Evolutionary conservation across 2,888 invertebrate species (phyloP).

Genomic region (Drosophila atripex): DNA sequence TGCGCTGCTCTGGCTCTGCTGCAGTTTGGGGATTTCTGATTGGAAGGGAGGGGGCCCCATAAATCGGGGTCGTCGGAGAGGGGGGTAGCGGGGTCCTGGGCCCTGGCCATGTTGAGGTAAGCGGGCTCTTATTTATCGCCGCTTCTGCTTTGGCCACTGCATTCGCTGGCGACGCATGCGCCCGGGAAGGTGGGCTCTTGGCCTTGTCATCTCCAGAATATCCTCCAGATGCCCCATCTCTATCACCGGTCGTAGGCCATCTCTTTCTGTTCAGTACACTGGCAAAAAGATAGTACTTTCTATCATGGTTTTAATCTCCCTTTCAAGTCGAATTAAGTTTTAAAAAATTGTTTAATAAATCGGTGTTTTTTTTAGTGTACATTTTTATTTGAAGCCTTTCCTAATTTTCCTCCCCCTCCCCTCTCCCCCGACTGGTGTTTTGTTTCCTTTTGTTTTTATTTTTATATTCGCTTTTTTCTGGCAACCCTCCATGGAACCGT

Average conservation of each 20-base stretch:
- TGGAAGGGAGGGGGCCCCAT: no score
- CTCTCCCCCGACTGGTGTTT: background rate
- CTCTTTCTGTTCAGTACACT: background rate
- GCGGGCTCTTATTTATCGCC: constrained; percentile 34
- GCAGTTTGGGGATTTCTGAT: constrained; percentile 9
- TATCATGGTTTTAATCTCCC: no score
- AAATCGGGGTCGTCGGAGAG: background rate
- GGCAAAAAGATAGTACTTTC: background rate
- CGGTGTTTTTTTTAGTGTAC: background rate
- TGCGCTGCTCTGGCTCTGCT: constrained; percentile 29
- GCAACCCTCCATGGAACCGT: constrained; percentile 13
- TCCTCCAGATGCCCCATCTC: background rate
- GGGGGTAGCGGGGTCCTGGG: background rate
- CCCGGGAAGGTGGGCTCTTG: background rate
- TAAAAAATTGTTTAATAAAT: no score
- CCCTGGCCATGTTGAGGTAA: background rate
- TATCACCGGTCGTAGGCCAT: background rate
- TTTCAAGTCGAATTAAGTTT: no score
- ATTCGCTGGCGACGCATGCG: constrained; percentile 43
- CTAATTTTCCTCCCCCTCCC: constrained; percentile 11
- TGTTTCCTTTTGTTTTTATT: constrained; percentile 36
- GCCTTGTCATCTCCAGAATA: constrained; percentile 17
- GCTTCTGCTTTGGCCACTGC: constrained; percentile 35
- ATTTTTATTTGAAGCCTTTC: background rate
- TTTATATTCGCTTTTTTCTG: constrained; percentile 15